A percentile compares a stretch with the other conserved stretches of the same genome.
These are phyloP conservation scores for Sylvietta virens DNA, from an alignment of 2,113 vertebrate species.

Conservation along the genomic window DNA sequence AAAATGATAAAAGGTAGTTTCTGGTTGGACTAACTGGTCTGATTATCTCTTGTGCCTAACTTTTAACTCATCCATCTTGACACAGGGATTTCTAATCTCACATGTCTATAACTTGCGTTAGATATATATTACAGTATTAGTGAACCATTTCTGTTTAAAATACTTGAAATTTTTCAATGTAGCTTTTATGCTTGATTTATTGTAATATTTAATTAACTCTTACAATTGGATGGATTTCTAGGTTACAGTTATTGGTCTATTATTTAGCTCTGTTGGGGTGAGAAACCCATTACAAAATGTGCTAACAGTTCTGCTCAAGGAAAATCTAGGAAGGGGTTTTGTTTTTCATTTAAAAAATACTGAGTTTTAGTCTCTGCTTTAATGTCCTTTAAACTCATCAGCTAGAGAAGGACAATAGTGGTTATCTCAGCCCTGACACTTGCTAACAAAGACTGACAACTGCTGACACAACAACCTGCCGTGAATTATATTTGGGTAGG, in stretches of 20 bases:
- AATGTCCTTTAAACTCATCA: neutral
- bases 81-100: neutral
- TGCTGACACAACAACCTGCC: slow-evolving; percentile 34
- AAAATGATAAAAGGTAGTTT: neutral
- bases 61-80: neutral
- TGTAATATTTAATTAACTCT: slow-evolving; percentile 1
- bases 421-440: neutral
- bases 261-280: neutral
- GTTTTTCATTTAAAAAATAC: neutral
- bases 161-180: neutral
- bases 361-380: slow-evolving; percentile 5
- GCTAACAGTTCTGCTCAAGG: neutral
- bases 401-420: slow-evolving; percentile 11
- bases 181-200: neutral
- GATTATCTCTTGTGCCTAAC: neutral
- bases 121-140: neutral
- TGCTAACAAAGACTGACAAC: slow-evolving; percentile 49
- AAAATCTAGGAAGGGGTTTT: neutral
- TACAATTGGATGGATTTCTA: neutral
- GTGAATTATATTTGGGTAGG: slow-evolving; percentile 22
- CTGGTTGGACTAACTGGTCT: neutral
- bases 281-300: neutral
- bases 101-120: neutral
- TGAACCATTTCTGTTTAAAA: neutral
- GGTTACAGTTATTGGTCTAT: neutral